These are phyloP conservation scores for Alouatta caraya DNA, from an alignment of 2,797 vertebrate species.

Conservation along the genomic window DNA sequence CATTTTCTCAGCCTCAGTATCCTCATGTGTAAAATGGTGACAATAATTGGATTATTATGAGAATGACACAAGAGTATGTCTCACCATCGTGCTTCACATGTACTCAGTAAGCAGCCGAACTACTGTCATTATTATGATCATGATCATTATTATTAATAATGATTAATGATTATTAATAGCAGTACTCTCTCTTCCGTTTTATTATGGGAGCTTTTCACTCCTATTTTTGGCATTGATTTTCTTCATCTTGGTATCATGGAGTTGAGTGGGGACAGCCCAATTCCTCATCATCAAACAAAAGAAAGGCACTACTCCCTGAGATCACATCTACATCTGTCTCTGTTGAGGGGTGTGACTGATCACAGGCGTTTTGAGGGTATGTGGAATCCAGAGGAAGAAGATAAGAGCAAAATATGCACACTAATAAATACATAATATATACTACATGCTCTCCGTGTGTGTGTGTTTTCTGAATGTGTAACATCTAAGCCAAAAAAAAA, in stretches of 20 bases:
- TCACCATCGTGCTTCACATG: background rate
- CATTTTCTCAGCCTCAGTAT: background rate
- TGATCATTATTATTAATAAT: background rate
- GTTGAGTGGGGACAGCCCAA: fast-evolving
- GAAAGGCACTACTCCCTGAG: background rate
- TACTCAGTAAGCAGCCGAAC: background rate
- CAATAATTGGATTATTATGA: background rate
- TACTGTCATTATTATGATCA: background rate
- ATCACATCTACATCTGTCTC: background rate
- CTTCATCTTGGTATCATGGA: background rate
- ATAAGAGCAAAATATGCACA: background rate
- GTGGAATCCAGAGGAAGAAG: background rate
- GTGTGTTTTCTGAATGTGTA: background rate
- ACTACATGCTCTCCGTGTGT: background rate
- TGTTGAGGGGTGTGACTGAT: background rate
- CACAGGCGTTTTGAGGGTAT: background rate
- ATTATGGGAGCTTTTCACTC: background rate
- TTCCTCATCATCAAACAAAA: background rate
- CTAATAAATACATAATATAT: background rate
- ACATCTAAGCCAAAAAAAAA: background rate
- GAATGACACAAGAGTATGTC: background rate
- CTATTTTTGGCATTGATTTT: slow-evolving; percentile 10
- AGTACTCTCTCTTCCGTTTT: background rate
- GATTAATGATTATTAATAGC: background rate
- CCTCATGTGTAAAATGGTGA: background rate